These are phyloP conservation scores for Glaucopsyche alexis DNA, from an alignment of 2,888 invertebrate species.

Conservation along the genomic window DNA sequence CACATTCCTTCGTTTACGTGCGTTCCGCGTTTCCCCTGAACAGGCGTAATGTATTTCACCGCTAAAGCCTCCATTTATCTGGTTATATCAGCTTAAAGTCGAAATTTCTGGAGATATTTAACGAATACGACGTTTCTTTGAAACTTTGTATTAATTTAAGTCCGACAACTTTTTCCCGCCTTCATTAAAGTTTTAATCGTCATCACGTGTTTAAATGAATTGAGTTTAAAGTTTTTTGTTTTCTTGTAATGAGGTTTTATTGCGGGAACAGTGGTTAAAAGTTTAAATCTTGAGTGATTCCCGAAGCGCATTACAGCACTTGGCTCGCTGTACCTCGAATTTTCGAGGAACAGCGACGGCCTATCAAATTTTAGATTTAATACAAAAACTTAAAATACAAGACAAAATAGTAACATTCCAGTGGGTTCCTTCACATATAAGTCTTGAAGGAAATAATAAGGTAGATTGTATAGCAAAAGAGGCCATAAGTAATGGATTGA, in stretches of 20 bases:
- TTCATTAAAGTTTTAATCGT: neutral
- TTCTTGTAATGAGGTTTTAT: neutral
- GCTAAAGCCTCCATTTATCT: conserved; percentile 5
- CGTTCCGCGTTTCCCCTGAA: neutral
- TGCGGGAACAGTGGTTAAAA: neutral
- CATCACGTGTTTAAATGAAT: neutral
- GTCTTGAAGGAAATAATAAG: too few relatives aligned
- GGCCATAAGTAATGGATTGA: too few relatives aligned
- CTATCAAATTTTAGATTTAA: too few relatives aligned
- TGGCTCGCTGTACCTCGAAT: too few relatives aligned
- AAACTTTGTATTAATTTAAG: conserved; percentile 8
- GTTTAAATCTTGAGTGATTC: too few relatives aligned
- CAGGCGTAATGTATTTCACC: conserved; percentile 14
- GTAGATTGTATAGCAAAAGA: too few relatives aligned
- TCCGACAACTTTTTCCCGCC: neutral
- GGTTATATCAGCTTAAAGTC: conserved; percentile 1
- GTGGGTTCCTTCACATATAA: too few relatives aligned
- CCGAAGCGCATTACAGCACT: too few relatives aligned
- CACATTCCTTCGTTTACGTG: conserved; percentile 11
- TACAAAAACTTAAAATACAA: too few relatives aligned
- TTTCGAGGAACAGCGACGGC: too few relatives aligned
- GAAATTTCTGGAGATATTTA: conserved; percentile 15
- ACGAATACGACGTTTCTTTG: neutral
- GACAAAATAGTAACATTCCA: too few relatives aligned
- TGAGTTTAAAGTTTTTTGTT: neutral